Percentiles rank a stretch among this genome's conserved stretches.
Evolutionary conservation across 2,888 invertebrate genomes (phyloP).

Genomic region (Apoderus coryli): DNA sequence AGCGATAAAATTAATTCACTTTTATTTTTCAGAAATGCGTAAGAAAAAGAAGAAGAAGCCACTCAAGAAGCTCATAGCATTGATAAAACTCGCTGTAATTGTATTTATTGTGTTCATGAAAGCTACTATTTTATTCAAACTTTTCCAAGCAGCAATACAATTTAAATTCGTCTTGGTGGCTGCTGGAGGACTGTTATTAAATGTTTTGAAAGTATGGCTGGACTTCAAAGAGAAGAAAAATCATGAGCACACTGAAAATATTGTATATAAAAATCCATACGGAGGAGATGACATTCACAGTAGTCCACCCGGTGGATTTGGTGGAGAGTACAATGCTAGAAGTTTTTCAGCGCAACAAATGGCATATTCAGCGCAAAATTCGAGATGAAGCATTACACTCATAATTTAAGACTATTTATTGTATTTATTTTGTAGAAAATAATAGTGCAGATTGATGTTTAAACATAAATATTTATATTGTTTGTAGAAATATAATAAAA

Average conservation of each 20-base stretch:
- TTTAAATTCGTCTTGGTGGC: slow-evolving; percentile 67
- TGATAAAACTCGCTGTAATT: slow-evolving; percentile 18
- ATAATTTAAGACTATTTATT: too few relatives aligned
- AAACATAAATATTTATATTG: too few relatives aligned
- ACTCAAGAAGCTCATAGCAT: slow-evolving; percentile 16
- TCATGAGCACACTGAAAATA: slow-evolving; percentile 37
- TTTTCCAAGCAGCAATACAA: slow-evolving; percentile 58
- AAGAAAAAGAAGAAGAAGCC: slow-evolving; percentile 21
- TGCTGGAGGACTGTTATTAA: slow-evolving; percentile 49
- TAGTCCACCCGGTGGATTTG: slow-evolving; percentile 9
- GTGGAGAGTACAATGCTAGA: slow-evolving; percentile 15
- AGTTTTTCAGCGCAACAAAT: slow-evolving; percentile 21
- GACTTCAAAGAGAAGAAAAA: slow-evolving; percentile 47
- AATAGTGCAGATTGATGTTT: too few relatives aligned
- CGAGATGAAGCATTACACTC: too few relatives aligned
- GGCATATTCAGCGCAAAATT: slow-evolving; percentile 26
- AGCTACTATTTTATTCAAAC: slow-evolving; percentile 43
- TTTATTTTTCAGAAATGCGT: slow-evolving; percentile 16
- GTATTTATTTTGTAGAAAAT: too few relatives aligned
- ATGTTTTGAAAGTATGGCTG: slow-evolving; percentile 57
- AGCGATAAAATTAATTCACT: too few relatives aligned
- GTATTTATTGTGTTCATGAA: slow-evolving; percentile 17
- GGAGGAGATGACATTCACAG: slow-evolving; percentile 8
- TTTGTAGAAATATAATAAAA: too few relatives aligned
- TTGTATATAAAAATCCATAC: slow-evolving; percentile 19